These are phyloP conservation scores for Sakesphorus luctuosus DNA, from an alignment of 2,113 vertebrate species.

Conservation along the genomic window DNA sequence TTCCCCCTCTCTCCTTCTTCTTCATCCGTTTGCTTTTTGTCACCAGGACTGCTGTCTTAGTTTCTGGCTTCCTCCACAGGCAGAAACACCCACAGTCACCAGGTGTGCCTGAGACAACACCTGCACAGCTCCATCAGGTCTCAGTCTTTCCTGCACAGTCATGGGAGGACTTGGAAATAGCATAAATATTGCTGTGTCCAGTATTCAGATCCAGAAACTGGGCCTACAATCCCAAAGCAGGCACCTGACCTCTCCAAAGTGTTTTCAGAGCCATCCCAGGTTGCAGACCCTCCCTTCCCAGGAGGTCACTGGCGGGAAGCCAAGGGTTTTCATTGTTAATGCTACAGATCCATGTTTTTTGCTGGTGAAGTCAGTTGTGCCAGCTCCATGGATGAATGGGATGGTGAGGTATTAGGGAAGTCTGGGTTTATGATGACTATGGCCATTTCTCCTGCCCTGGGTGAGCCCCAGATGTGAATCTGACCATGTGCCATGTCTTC, in stretches of 20 bases:
- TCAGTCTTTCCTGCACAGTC: not conserved
- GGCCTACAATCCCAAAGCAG: not conserved
- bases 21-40: not conserved
- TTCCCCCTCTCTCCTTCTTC: not conserved
- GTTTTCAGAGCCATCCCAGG: not conserved
- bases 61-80: not conserved
- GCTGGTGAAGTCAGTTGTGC: not conserved
- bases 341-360: not conserved
- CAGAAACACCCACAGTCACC: not conserved
- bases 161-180: not conserved
- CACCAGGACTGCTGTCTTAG: not conserved
- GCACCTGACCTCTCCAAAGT: not conserved
- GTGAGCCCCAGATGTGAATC: not conserved
- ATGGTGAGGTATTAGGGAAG: not conserved
- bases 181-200: not conserved
- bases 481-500: fast-evolving
- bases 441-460: not conserved
- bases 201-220: not conserved
- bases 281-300: not conserved
- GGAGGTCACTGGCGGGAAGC: not conserved
- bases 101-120: fast-evolving
- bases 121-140: not conserved
- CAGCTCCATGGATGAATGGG: not conserved
- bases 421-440: not conserved
- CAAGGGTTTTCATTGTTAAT: not conserved